Base-by-base conservation (phyloP, 1,140 invertebrate species). In the Melipona quadrifasciata region DNA sequence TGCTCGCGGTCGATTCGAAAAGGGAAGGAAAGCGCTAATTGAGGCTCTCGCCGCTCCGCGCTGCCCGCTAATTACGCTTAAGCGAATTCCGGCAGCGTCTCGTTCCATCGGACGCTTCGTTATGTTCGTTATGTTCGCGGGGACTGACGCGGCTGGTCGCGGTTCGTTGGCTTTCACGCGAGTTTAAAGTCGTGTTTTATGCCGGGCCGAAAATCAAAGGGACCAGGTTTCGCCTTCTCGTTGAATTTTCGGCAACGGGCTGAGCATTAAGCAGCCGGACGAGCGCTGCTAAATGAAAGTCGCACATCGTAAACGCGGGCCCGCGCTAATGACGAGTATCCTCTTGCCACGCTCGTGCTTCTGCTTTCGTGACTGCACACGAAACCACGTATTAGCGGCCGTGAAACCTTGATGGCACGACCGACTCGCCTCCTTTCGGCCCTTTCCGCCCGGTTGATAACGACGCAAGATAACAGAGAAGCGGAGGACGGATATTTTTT, bases 31-130 rank as follows among this genome's bases (percentile, higher is more conserved):
- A 80, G 74, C 79, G 79, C 76, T 89, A 89, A 89, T 89, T 89
- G 87, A 88, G 85, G 74, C 70, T 82, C 70, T 31, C 24, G 14
- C 55, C 79, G 84, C 76, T 88, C 71, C 24, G 53, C n/a, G 73
- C 24, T 53, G 17, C n/a, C 12, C 71, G 77, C 84, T 88, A 88
- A 89, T 89, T 89, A 88, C 87, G 77, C 65, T 85, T 79, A 76
- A 86, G 79, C 76, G 58, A 34, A 78, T 88, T 88, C 67, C 79
- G 39, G 34, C 79, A 53, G 24, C 31, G 53, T 67, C 27, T 24
- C 24, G 19, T n/a, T 34, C 27, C 21, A n/a, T 31, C 31, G 73
- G 73, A 21, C 0, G 65, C 72, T 64, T 71, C n/a, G 87, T 85
- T 82, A 81, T 39, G 55, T 64, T 71, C n/a, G 87, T 85, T 82